Base-by-base conservation (phyloP, 1,140 invertebrate genomes). In the Muscidifurax raptorellus region DNA sequence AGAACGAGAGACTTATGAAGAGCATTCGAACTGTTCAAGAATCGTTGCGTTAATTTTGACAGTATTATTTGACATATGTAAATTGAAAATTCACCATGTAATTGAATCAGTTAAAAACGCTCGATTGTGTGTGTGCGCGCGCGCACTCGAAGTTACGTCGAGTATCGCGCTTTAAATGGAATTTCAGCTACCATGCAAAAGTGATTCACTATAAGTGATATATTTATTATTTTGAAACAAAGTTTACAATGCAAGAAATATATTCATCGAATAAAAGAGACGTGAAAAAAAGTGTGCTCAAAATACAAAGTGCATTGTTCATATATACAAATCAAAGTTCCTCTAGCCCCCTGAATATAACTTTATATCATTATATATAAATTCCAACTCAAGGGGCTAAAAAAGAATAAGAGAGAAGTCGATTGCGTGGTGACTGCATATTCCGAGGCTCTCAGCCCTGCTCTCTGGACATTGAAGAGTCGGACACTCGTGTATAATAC, bases 261-360 rank as follows among this genome's bases (percentile, higher is more conserved):
- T 36, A 5, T 5, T 36, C 9, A 40, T 36, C 0, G n/a, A n/a
- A n/a, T n/a, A n/a, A n/a, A n/a, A 72, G 69, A 72, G 28, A 72
- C 1, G n/a, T 22, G n/a, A n/a, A n/a, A n/a, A 25, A 75, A 25
- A 44, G 13, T 27, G n/a, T 59, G 75, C 27, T 77, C 13, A 77
- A 15, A 77, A 77, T 52, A n/a, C 12, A 77, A 74, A 72, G 44
- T 77, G 75, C 44, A 27, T 9, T 27, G 27, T 27, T 77, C 12
- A 22, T 40, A 40, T 40, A 40, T 1, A 40, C 7, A 40, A 40
- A 40, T 40, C 36, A 40, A 40, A 40, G 36, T 9, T 27, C 15
- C n/a, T 76, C 7, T 18, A 22, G 47, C 47, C 47, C 47, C 18
- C 47, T 13, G 18, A 52, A 13, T 22, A 12, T 4, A 4, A 52